A percentile compares a stretch with the other conserved stretches of the same genome.
phyloP scores from a whole-genome alignment of 2,888 invertebrate species.

The Podabrus alpinus region DNA sequence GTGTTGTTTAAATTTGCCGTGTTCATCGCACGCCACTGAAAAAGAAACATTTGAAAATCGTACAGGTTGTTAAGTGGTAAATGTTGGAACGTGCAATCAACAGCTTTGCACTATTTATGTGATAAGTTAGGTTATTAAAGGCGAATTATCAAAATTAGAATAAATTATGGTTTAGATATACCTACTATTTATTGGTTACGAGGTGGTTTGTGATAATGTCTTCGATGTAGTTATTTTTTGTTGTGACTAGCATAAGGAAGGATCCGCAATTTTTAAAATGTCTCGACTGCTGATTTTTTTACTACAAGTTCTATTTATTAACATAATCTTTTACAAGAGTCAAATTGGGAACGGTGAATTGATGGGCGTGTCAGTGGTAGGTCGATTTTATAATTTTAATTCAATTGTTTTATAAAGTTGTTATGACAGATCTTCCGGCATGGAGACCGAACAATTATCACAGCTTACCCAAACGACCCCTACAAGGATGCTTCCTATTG shows the following conservation, averaged over 20 bases:
- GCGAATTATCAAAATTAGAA: neutral
- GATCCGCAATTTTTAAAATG: neutral
- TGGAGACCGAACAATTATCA: slow-evolving; percentile 84
- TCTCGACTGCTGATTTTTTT: neutral
- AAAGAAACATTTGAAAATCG: neutral
- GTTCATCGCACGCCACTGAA: neutral
- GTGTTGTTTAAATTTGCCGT: neutral
- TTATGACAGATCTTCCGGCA: slow-evolving; percentile 70
- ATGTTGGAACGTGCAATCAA: too few relatives aligned
- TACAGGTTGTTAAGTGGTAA: neutral
- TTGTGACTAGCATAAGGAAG: neutral
- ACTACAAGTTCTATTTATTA: slow-evolving; percentile 9
- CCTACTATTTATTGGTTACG: neutral
- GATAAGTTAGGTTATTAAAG: neutral
- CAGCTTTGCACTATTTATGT: too few relatives aligned
- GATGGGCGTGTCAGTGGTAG: slow-evolving; percentile 12
- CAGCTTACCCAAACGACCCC: slow-evolving; percentile 81
- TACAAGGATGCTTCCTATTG: slow-evolving; percentile 72
- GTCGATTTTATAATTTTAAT: neutral
- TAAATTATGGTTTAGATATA: neutral
- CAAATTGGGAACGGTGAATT: slow-evolving; percentile 1
- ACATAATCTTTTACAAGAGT: neutral
- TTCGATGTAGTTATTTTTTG: neutral
- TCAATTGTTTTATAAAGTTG: neutral
- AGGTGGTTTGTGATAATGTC: neutral